Evolutionary conservation across 2,888 invertebrate species (phyloP).

Genomic region (Thymelicus lineola): DNA sequence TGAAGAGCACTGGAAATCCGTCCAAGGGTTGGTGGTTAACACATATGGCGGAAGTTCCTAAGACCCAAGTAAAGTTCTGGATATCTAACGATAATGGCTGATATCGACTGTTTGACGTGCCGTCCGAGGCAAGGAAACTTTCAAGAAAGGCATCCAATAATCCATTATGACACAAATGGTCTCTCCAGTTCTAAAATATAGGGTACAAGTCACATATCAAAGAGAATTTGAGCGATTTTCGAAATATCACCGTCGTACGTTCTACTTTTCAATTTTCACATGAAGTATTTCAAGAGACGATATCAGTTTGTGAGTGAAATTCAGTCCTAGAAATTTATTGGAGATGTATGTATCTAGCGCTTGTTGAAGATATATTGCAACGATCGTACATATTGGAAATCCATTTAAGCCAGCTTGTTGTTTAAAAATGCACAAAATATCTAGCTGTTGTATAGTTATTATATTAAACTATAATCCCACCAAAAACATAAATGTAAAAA

Average conservation of each 20-base stretch:
- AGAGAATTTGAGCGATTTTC: slow-evolving; percentile 35
- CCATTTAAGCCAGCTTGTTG: neutral
- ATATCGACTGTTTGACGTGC: too few species aligned
- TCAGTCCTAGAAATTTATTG: neutral
- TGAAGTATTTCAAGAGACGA: slow-evolving; percentile 32
- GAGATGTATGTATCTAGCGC: neutral
- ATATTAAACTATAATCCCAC: too few species aligned
- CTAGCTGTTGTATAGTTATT: too few species aligned
- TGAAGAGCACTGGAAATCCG: too few species aligned
- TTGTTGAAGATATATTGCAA: slow-evolving; percentile 4
- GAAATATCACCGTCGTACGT: slow-evolving; percentile 37
- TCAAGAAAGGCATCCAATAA: too few species aligned
- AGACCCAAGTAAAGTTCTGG: too few species aligned
- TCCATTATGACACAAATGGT: too few species aligned
- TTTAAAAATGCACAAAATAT: neutral
- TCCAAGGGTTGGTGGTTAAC: too few species aligned
- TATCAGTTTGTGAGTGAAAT: slow-evolving; percentile 22
- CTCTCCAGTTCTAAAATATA: slow-evolving; percentile 1
- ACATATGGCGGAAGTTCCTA: too few species aligned
- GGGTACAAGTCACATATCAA: neutral
- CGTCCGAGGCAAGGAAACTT: too few species aligned
- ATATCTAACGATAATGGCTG: too few species aligned
- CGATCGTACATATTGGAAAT: neutral
- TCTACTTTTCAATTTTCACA: slow-evolving; percentile 39
- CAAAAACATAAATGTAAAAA: too few species aligned